Evolutionary conservation across 2,888 invertebrate genomes (phyloP).

Genomic region (Conomelus anceps): DNA sequence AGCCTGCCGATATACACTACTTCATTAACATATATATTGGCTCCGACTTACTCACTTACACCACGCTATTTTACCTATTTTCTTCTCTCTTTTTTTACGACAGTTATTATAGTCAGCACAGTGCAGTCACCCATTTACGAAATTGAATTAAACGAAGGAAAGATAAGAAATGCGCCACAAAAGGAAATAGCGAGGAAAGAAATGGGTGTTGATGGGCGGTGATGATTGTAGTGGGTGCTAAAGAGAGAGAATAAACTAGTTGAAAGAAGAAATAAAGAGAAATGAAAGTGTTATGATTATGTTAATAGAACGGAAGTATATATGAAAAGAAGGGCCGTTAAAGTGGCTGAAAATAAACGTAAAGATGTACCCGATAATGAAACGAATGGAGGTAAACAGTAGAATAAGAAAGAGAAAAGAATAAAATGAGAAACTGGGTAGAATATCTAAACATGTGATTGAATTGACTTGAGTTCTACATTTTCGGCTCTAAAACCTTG

Average conservation of each 20-base stretch:
- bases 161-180: neutral
- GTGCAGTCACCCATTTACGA: neutral
- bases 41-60: neutral
- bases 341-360: neutral
- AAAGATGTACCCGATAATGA: neutral
- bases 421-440: neutral
- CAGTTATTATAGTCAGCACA: neutral
- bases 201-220: neutral
- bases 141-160: neutral
- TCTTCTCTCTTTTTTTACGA: neutral
- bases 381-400: neutral
- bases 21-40: neutral
- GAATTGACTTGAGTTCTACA: too few species aligned
- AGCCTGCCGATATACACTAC: neutral
- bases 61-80: neutral
- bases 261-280: neutral
- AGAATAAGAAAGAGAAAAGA: neutral
- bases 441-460: neutral
- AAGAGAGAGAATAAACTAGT: neutral
- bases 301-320: neutral
- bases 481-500: neutral
- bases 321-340: neutral
- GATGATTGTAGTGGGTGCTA: neutral
- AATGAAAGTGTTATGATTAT: neutral
- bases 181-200: too few species aligned